Conservation (phyloP, 2,888 invertebrate species). For the Gastrophysa polygoni region DNA sequence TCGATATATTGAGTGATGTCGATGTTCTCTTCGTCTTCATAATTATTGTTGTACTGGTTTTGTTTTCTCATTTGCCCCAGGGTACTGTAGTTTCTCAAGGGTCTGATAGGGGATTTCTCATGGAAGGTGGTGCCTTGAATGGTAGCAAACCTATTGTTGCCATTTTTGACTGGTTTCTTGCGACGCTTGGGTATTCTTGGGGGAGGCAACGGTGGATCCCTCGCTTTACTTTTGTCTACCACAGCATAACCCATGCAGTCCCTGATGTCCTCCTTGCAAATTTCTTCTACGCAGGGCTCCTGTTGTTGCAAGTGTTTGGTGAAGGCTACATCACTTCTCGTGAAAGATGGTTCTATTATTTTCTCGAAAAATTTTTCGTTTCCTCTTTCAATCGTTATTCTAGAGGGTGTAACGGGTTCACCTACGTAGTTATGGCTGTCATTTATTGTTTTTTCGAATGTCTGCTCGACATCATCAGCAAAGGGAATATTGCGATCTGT, state of each 20-base stretch:
- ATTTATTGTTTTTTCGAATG: background rate
- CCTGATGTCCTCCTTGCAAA: slow-evolving; percentile 53
- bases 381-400: no score
- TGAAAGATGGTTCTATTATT: background rate
- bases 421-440: background rate
- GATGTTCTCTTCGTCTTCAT: slow-evolving; percentile 59
- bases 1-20: slow-evolving; percentile 66
- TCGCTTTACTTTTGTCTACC: slow-evolving; percentile 70
- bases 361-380: background rate
- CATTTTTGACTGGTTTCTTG: slow-evolving; percentile 32
- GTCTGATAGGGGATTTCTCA: slow-evolving; percentile 63
- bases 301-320: slow-evolving; percentile 27
- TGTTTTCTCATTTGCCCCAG: slow-evolving; percentile 56
- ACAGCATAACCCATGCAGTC: slow-evolving; percentile 72
- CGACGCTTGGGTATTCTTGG: slow-evolving; percentile 66
- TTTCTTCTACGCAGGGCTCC: slow-evolving; percentile 51
- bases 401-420: background rate
- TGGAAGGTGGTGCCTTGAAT: slow-evolving; percentile 61
- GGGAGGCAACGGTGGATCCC: slow-evolving; percentile 62
- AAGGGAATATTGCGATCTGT: background rate
- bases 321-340: background rate
- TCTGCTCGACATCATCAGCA: background rate
- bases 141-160: slow-evolving; percentile 72
- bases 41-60: slow-evolving; percentile 38
- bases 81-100: slow-evolving; percentile 67